Conservation (phyloP, 2,888 invertebrate species). For the Tortricodes alternella region DNA sequence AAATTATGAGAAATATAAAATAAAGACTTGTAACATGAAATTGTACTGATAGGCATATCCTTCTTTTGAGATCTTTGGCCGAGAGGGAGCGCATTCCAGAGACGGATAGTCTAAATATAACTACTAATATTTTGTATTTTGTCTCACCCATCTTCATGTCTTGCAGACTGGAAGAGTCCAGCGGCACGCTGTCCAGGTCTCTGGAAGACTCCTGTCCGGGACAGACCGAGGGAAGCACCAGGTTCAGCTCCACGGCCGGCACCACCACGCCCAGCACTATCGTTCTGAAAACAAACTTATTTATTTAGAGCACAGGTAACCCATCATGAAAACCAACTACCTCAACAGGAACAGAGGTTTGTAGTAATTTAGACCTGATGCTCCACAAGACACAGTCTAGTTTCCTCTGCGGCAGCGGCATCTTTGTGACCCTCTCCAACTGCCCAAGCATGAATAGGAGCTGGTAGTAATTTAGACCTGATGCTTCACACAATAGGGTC, state of each 20-base stretch:
- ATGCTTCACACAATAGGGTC: background rate
- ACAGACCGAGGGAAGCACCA: conserved; percentile 92
- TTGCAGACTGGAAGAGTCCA: conserved; percentile 92
- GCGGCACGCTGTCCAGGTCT: conserved; percentile 92
- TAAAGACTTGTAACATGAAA: too few species aligned
- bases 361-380: background rate
- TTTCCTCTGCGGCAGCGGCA: background rate
- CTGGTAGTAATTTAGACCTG: background rate
- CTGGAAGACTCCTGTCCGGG: conserved; percentile 94
- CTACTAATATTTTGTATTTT: too few species aligned
- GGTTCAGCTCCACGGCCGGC: conserved; percentile 93
- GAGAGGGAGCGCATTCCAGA: too few species aligned
- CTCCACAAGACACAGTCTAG: background rate
- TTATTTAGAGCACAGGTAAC: background rate
- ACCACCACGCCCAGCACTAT: conserved; percentile 90
- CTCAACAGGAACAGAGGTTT: background rate
- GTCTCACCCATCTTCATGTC: conserved; percentile 86
- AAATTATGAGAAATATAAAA: too few species aligned
- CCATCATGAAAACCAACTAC: background rate
- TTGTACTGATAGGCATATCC: too few species aligned
- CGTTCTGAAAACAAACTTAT: conserved; percentile 57
- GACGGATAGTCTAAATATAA: too few species aligned
- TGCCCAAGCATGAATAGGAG: background rate
- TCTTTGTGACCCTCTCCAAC: background rate
- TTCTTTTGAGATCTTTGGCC: too few species aligned